These are phyloP conservation scores for Nomada goodeniana DNA, from an alignment of 2,888 invertebrate species.

Conservation along the genomic window DNA sequence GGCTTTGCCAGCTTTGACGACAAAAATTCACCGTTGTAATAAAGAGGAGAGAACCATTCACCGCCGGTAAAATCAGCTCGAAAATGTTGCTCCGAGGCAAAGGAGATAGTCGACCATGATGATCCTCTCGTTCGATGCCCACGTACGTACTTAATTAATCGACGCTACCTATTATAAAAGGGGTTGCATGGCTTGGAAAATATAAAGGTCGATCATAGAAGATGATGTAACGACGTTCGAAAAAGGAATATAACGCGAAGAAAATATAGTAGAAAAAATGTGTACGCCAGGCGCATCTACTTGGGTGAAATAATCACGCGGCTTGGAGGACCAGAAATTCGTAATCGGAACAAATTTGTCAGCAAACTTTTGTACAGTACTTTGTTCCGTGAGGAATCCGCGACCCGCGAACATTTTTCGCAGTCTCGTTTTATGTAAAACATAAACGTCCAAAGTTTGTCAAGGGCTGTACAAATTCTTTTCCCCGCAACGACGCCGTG, in stretches of 20 bases:
- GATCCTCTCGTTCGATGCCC: constrained; percentile 20
- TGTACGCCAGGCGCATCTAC: background rate
- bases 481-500: background rate
- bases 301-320: background rate
- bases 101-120: constrained; percentile 6
- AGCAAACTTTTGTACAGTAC: too few relatives aligned
- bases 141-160: constrained; percentile 32
- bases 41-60: constrained; percentile 37
- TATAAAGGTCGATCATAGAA: background rate
- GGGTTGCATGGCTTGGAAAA: constrained; percentile 16
- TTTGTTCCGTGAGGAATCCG: background rate
- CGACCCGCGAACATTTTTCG: background rate
- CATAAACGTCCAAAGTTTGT: too few relatives aligned
- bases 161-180: background rate
- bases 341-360: background rate
- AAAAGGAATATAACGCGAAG: background rate
- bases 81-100: constrained; percentile 9
- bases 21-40: constrained; percentile 42
- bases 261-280: background rate
- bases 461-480: background rate
- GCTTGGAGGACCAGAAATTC: background rate
- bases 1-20: constrained; percentile 48
- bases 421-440: too few relatives aligned
- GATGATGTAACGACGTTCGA: background rate
- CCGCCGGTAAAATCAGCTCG: constrained; percentile 27